phyloP scores from a whole-genome alignment of 2,888 invertebrate genomes.

The Rhorus exstirpatorius region DNA sequence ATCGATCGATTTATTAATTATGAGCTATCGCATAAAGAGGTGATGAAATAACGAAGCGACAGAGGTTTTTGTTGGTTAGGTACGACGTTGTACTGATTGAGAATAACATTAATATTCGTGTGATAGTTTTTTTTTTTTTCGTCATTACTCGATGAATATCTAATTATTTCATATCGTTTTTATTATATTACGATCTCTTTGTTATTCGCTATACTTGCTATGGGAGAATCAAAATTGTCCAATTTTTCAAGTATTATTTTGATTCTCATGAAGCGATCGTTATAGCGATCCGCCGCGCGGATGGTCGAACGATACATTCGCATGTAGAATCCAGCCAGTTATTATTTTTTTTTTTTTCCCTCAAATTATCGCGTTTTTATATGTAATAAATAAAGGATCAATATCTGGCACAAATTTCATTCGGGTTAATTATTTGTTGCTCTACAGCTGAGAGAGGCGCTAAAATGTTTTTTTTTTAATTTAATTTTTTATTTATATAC shows the following conservation, averaged over 20 bases:
- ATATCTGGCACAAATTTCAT: conserved; percentile 56
- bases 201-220: conserved; percentile 7
- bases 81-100: conserved; percentile 63
- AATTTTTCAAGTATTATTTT: conserved; percentile 36
- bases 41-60: conserved; percentile 59
- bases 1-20: conserved; percentile 48
- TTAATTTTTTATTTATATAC: conserved; percentile 33
- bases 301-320: conserved; percentile 20
- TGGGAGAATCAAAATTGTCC: conserved; percentile 44
- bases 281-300: conserved; percentile 42
- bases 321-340: conserved; percentile 7
- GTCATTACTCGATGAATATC: conserved; percentile 28
- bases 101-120: conserved; percentile 43
- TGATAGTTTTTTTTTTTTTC: conserved; percentile 15
- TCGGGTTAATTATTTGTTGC: conserved; percentile 51
- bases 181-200: not conserved
- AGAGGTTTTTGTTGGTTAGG: conserved; percentile 48
- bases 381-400: conserved; percentile 18
- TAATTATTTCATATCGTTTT: conserved; percentile 7
- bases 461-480: conserved; percentile 28
- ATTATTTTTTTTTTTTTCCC: not conserved
- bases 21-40: conserved; percentile 15
- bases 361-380: conserved; percentile 7
- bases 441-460: conserved; percentile 61
- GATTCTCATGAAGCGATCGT: conserved; percentile 58